Conservation (phyloP, 2,113 vertebrate genomes). For the Osmerus mordax region DNA sequence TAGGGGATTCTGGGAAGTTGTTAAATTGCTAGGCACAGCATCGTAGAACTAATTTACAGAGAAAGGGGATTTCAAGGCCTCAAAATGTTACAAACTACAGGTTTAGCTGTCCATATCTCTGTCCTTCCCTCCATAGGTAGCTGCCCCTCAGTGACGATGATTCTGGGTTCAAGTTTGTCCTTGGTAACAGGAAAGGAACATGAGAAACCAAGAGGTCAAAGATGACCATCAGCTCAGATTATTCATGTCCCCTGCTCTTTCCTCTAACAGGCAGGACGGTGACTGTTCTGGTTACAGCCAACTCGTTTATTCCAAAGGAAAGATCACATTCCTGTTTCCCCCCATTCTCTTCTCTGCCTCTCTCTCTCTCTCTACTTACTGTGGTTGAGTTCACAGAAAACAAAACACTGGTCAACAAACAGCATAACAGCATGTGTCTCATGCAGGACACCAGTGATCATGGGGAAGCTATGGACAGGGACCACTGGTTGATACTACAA, state of each 20-base stretch:
- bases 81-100: no score
- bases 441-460: no score
- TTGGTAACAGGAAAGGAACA: not conserved
- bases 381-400: constrained; percentile 14
- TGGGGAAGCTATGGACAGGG: no score
- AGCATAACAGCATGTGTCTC: no score
- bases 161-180: no score
- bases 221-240: constrained; percentile 12
- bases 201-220: constrained; percentile 18
- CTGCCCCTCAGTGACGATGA: no score
- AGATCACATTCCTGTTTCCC: not conserved
- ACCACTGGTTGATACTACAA: not conserved
- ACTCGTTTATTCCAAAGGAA: constrained; percentile 4
- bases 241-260: constrained; percentile 23
- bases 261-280: constrained; percentile 3
- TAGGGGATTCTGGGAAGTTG: no score
- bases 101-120: no score
- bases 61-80: no score
- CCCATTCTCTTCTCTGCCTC: not conserved
- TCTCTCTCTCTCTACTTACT: not conserved
- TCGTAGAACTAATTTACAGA: no score
- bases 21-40: no score
- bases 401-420: not conserved
- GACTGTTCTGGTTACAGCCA: not conserved
- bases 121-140: no score